A percentile compares a stretch with the other conserved stretches of the same genome.
phyloP scores from a whole-genome alignment of 2,888 invertebrate species.

The Sabatieria punctata region DNA sequence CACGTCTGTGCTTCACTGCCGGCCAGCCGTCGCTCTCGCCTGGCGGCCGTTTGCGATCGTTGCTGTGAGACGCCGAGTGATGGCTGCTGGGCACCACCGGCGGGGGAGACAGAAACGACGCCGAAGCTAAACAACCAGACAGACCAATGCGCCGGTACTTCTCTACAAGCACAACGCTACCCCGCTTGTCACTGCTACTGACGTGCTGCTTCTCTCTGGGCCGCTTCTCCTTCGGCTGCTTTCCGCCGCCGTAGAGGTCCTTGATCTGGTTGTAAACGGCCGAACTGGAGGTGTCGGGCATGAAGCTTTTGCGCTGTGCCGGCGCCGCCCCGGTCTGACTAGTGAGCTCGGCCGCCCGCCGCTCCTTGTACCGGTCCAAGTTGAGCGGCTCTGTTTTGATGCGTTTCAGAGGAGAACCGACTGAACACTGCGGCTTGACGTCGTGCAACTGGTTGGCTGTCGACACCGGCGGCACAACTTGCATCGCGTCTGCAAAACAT shows the following conservation, averaged over 20 bases:
- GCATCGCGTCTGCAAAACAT: too few species aligned
- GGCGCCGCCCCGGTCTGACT: neutral
- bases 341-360: neutral
- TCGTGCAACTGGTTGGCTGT: neutral
- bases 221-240: neutral
- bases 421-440: neutral
- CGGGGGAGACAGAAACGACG: too few species aligned
- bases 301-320: neutral
- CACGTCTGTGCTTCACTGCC: too few species aligned
- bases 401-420: neutral
- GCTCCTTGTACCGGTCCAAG: slow-evolving; percentile 2
- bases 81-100: too few species aligned
- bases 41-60: too few species aligned
- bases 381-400: neutral
- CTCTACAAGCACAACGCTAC: too few species aligned
- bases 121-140: too few species aligned
- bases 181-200: too few species aligned
- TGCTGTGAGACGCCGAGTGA: too few species aligned
- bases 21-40: too few species aligned
- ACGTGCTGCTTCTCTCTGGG: neutral
- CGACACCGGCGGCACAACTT: neutral
- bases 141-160: too few species aligned
- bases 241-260: neutral
- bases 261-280: neutral
- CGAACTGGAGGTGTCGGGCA: neutral